Evolutionary conservation across 2,113 vertebrate genomes (phyloP), one percentile per base, ranked within the genome.

Genomic region (Crotalus tigris): DNA sequence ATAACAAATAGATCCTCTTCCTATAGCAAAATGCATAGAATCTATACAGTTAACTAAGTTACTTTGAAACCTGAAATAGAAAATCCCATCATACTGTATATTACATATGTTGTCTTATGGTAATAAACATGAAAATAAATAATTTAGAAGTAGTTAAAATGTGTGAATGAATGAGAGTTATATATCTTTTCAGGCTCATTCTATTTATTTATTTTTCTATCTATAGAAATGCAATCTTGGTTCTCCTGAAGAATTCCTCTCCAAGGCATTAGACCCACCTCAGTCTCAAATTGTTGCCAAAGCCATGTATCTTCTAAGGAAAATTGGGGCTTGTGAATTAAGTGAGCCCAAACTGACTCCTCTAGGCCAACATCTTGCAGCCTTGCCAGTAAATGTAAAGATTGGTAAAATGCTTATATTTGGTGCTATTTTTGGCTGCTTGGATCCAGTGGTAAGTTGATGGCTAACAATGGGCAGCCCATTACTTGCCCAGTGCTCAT

Each of bases 321-420:
- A 98, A 96, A 99, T 99, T 39, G 99, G 98, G 0, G 99, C 99
- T 29, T 99, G 99, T 96, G 98, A 99, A 57, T 97, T 96, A 58
- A 98, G 93, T 0, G 95, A 97, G 26, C 98, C 99, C 58, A 94
- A 93, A 57, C 98, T 99, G 93, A 99, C 99, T 49, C 98, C 99
- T 0, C 94, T 99, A 93, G 99, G 99, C 15, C 99, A 99, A 92
- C 99, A 99, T 96, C 98, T 99, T 54, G 99, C 99, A 59, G 98
- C 98, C 39, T 96, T 99, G 96, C 99, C 99, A 19, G 99, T 99
- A 96, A 99, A 99, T 26, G 99, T 99, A 91, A 99, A 99, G 97
- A 99, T 99, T 61, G 99, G 99, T 89, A 99, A 99, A 98, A 99
- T 99, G 99, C 99, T 99, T 86, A 98, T 99, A 96, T 99, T 99